These are phyloP conservation scores for Prenolepis imparis DNA, from an alignment of 2,888 invertebrate genomes.

Conservation along the genomic window DNA sequence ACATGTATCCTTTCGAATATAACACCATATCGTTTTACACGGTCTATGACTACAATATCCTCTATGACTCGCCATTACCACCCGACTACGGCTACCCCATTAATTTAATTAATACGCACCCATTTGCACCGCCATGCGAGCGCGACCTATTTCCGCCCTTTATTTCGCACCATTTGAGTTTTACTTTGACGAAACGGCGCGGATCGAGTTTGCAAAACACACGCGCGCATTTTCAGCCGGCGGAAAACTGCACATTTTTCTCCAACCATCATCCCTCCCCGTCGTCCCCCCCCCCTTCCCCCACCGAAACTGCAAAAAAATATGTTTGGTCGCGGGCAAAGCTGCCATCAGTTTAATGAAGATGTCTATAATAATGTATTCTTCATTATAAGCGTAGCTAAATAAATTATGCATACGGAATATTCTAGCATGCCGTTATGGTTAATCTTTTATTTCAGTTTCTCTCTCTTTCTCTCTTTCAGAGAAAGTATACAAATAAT, in stretches of 20 bases:
- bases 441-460: not conserved
- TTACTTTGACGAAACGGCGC: constrained; percentile 66
- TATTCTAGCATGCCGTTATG: constrained; percentile 20
- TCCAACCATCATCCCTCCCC: not conserved
- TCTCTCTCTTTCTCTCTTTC: not conserved
- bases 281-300: too few relatives aligned
- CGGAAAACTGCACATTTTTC: constrained; percentile 32
- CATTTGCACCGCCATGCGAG: constrained; percentile 71
- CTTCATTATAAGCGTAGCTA: constrained; percentile 25
- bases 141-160: constrained; percentile 65
- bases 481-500: constrained; percentile 20
- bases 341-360: constrained; percentile 36
- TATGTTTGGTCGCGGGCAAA: constrained; percentile 30
- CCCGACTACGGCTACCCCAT: constrained; percentile 66
- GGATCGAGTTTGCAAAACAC: constrained; percentile 38
- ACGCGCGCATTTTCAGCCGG: not conserved
- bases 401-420: constrained; percentile 51
- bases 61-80: constrained; percentile 69
- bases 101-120: constrained; percentile 77
- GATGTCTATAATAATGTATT: constrained; percentile 48
- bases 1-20: constrained; percentile 14
- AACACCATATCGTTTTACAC: constrained; percentile 50
- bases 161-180: constrained; percentile 69
- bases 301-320: constrained; percentile 1
- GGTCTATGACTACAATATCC: constrained; percentile 61